A percentile compares a stretch with the other conserved stretches of the same genome.
Evolutionary conservation across 2,888 invertebrate species (phyloP).

Genomic region (Caenorhabditis sulstoni): DNA sequence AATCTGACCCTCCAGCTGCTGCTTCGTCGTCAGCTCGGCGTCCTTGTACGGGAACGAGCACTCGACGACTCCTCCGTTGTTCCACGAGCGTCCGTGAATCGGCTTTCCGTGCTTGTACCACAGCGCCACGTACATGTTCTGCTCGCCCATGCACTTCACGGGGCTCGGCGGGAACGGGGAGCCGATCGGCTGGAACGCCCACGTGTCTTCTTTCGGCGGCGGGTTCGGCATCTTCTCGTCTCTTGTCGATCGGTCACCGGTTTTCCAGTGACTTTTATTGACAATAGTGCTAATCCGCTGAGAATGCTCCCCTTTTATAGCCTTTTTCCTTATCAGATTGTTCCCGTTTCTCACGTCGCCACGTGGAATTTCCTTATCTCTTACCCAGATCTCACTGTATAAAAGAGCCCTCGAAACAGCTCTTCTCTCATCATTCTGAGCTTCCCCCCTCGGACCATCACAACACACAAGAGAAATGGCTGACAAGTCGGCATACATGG

Average conservation of each 20-base stretch:
- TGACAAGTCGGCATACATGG: slow-evolving; percentile 42
- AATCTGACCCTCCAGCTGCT: slow-evolving; percentile 76
- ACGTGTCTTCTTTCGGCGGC: slow-evolving; percentile 57
- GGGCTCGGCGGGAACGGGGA: slow-evolving; percentile 67
- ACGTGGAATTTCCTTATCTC: too few relatives aligned
- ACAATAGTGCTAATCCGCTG: too few relatives aligned
- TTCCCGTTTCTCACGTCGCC: too few relatives aligned
- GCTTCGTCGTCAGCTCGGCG: slow-evolving; percentile 69
- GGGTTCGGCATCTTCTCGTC: slow-evolving; percentile 45
- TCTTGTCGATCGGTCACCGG: too few relatives aligned
- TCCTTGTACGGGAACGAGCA: slow-evolving; percentile 75
- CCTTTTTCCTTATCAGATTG: too few relatives aligned
- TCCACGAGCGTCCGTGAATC: slow-evolving; percentile 73
- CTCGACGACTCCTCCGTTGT: slow-evolving; percentile 76
- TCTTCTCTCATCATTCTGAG: too few relatives aligned
- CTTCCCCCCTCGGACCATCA: too few relatives aligned
- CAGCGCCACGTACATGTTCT: slow-evolving; percentile 71
- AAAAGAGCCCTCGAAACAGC: too few relatives aligned
- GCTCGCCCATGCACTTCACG: slow-evolving; percentile 60
- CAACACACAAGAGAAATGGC: slow-evolving; percentile 15
- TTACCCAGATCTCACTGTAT: too few relatives aligned
- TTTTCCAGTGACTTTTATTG: too few relatives aligned
- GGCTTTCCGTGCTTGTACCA: slow-evolving; percentile 76
- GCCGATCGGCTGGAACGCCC: slow-evolving; percentile 69
- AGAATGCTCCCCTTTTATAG: too few relatives aligned